Conservation (phyloP, 1,140 invertebrate species). For the Microplitis demolitor region DNA sequence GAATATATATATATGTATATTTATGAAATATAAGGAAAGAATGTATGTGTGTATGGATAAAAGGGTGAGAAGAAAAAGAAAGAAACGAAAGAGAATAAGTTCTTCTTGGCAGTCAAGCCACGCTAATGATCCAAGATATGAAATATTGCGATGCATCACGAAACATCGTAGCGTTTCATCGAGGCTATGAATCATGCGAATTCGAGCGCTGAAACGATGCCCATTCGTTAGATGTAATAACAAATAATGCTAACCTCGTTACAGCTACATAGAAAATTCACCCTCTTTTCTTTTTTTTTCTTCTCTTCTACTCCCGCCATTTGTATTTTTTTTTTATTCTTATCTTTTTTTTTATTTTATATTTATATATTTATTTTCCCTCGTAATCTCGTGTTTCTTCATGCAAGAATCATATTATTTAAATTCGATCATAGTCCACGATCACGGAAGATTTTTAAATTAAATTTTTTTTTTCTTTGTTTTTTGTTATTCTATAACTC, state of each 20-base stretch:
- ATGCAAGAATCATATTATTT: conserved; percentile 21
- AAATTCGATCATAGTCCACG: conserved; percentile 20
- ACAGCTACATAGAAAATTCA: conserved; percentile 19
- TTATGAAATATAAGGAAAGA: neutral
- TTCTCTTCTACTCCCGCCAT: neutral
- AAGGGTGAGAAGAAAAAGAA: neutral
- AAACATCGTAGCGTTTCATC: conserved; percentile 30
- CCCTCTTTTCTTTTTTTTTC: conserved; percentile 11
- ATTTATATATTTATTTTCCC: neutral
- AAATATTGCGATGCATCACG: conserved; percentile 33
- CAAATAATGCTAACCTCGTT: conserved; percentile 37
- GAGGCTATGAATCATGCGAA: conserved; percentile 31
- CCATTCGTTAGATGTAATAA: conserved; percentile 37
- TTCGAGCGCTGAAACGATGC: conserved; percentile 35
- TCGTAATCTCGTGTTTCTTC: conserved; percentile 7
- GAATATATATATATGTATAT: neutral
- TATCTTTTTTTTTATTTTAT: neutral
- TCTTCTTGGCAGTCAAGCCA: conserved; percentile 15
- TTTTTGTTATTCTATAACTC: neutral
- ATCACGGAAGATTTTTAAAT: conserved; percentile 9
- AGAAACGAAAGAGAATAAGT: conserved; percentile 12
- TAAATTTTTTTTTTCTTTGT: neutral
- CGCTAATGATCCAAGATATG: conserved; percentile 27
- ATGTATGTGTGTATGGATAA: neutral
- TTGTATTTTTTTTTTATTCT: conserved; percentile 8